Conservation (phyloP, 1,140 invertebrate genomes). For the Holcopasites calliopsidis region DNA sequence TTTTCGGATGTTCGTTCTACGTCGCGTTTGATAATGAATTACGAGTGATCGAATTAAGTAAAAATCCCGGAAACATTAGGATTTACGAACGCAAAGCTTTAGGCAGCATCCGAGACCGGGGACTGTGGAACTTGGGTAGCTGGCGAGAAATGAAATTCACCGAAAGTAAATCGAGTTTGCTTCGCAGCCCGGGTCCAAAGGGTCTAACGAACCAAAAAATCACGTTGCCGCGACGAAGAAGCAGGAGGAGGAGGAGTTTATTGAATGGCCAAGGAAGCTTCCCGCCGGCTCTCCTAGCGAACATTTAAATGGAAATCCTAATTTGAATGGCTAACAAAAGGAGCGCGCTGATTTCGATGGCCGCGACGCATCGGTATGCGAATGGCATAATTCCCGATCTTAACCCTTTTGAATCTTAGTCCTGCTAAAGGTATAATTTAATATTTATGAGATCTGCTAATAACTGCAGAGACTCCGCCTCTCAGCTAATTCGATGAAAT, state of each 20-base stretch:
- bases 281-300: not conserved
- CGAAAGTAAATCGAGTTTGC: slow-evolving; percentile 74
- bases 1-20: too few species aligned
- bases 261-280: not conserved
- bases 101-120: too few species aligned
- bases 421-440: not conserved
- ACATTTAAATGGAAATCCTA: slow-evolving; percentile 25
- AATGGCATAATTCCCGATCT: not conserved
- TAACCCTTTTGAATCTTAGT: not conserved
- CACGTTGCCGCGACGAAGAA: slow-evolving; percentile 44
- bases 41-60: too few species aligned
- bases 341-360: not conserved
- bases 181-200: slow-evolving; percentile 59
- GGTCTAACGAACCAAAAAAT: slow-evolving; percentile 74
- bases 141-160: slow-evolving; percentile 76
- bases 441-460: not conserved
- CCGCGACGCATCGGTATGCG: not conserved
- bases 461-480: not conserved
- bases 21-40: too few species aligned
- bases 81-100: not conserved
- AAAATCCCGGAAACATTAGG: too few species aligned
- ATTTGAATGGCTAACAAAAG: slow-evolving; percentile 25
- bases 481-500: too few species aligned
- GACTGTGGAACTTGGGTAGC: too few species aligned
- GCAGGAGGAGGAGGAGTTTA: not conserved